Percentiles rank a stretch among this genome's conserved stretches.
These are phyloP conservation scores for Sipha maydis DNA, from an alignment of 2,888 invertebrate species.

Conservation along the genomic window DNA sequence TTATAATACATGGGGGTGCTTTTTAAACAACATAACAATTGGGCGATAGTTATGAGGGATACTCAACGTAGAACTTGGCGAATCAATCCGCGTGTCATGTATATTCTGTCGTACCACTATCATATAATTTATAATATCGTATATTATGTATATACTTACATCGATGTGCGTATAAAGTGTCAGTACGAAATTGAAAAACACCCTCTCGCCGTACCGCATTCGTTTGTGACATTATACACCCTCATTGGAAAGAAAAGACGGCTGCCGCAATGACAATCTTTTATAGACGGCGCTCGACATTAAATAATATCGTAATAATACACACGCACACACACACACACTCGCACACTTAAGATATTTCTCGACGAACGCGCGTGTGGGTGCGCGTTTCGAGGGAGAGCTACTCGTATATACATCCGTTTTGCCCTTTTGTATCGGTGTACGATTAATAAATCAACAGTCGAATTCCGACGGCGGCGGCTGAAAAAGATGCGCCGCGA, in stretches of 20 bases:
- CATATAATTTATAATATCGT: background rate
- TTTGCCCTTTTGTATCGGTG: slow-evolving; percentile 50
- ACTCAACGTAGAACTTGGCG: background rate
- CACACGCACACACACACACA: background rate
- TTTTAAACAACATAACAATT: no score
- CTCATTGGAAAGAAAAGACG: slow-evolving; percentile 33
- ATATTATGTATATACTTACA: background rate
- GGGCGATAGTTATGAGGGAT: no score
- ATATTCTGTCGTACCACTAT: background rate
- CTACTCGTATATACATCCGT: slow-evolving; percentile 1
- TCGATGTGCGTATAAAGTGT: background rate
- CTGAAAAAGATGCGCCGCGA: slow-evolving; percentile 62
- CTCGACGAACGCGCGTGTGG: background rate
- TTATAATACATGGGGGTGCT: no score
- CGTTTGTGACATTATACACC: slow-evolving; percentile 27
- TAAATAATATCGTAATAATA: slow-evolving; percentile 19
- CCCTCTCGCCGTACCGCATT: background rate
- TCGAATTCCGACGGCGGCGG: slow-evolving; percentile 59
- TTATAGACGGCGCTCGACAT: slow-evolving; percentile 45
- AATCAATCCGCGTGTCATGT: slow-evolving; percentile 1
- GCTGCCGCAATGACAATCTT: slow-evolving; percentile 47
- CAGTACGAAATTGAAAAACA: slow-evolving; percentile 56
- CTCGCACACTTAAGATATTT: background rate
- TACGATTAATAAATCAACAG: slow-evolving; percentile 62
- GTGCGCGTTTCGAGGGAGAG: no score